A percentile compares a stretch with the other conserved stretches of the same genome.
phyloP scores from a whole-genome alignment of 2,888 invertebrate species.

The Atethmia centrago region DNA sequence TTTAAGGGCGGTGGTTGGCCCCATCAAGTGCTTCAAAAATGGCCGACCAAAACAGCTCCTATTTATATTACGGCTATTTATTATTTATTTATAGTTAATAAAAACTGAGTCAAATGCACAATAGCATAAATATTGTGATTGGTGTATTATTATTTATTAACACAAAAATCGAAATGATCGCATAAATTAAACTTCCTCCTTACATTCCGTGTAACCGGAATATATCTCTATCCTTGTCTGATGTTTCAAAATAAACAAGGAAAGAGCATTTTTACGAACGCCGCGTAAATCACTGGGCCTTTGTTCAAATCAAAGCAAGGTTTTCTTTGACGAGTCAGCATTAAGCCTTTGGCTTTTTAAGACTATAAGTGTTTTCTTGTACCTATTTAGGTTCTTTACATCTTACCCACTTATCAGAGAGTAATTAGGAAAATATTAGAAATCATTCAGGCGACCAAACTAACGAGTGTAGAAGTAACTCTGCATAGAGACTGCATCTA shows the following conservation, averaged over 20 bases:
- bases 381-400: neutral
- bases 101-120: neutral
- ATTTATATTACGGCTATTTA: too few relatives aligned
- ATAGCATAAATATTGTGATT: neutral
- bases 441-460: neutral
- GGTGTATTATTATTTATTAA: too few relatives aligned
- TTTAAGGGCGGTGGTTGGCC: too few relatives aligned
- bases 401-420: neutral
- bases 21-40: neutral
- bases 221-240: conserved; percentile 55
- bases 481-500: neutral
- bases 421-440: neutral
- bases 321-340: conserved; percentile 59
- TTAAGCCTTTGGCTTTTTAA: conserved; percentile 36
- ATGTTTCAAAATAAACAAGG: conserved; percentile 56
- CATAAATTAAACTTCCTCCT: conserved; percentile 37
- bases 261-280: conserved; percentile 53
- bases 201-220: conserved; percentile 37
- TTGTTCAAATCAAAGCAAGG: conserved; percentile 65
- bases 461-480: neutral
- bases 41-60: too few relatives aligned
- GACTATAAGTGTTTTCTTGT: conserved; percentile 31
- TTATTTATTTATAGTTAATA: too few relatives aligned
- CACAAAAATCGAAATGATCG: conserved; percentile 2
- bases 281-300: conserved; percentile 58